A percentile compares a stretch with the other conserved stretches of the same genome.
phyloP scores from a whole-genome alignment of 2,888 invertebrate species.

The Chouioia cunea region DNA sequence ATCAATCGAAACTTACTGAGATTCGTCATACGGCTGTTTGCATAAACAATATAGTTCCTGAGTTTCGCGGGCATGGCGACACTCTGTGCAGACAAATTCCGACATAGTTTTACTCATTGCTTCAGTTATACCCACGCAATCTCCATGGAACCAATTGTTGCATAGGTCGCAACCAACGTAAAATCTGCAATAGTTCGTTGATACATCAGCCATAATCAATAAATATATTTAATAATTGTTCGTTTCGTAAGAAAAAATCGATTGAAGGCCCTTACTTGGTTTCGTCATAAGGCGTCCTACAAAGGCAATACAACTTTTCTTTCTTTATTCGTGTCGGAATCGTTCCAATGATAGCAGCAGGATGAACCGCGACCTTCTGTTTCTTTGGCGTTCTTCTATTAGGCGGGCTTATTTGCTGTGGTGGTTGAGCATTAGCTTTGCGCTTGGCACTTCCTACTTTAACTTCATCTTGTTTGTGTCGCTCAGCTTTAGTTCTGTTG shows the following conservation, averaged over 20 bases:
- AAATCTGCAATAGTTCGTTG: slow-evolving; percentile 74
- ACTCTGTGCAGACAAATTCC: slow-evolving; percentile 90
- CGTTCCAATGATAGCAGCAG: slow-evolving; percentile 58
- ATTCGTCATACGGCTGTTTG: slow-evolving; percentile 96
- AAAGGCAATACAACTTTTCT: slow-evolving; percentile 90
- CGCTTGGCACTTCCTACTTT: slow-evolving; percentile 74
- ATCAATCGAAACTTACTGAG: slow-evolving; percentile 79
- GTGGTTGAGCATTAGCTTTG: slow-evolving; percentile 69
- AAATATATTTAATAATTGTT: slow-evolving; percentile 16
- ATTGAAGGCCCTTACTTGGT: slow-evolving; percentile 77
- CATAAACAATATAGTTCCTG: slow-evolving; percentile 97
- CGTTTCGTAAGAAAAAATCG: slow-evolving; percentile 11
- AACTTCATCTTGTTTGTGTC: slow-evolving; percentile 78
- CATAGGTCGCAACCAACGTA: slow-evolving; percentile 98
- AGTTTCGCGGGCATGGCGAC: slow-evolving; percentile 86
- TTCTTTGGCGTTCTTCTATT: slow-evolving; percentile 65
- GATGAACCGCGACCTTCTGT: slow-evolving; percentile 61
- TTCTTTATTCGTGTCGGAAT: slow-evolving; percentile 71
- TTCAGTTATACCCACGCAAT: slow-evolving; percentile 94
- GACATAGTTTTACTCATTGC: slow-evolving; percentile 90
- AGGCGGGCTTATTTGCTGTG: slow-evolving; percentile 64
- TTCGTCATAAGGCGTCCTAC: slow-evolving; percentile 94
- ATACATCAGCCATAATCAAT: neutral
- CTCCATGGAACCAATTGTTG: slow-evolving; percentile 98
- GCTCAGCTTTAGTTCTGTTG: slow-evolving; percentile 78